Percentiles rank a stretch among this genome's conserved stretches.
phyloP scores from a whole-genome alignment of 2,888 invertebrate species.

The Galeopsomyia nigrocyanea region DNA sequence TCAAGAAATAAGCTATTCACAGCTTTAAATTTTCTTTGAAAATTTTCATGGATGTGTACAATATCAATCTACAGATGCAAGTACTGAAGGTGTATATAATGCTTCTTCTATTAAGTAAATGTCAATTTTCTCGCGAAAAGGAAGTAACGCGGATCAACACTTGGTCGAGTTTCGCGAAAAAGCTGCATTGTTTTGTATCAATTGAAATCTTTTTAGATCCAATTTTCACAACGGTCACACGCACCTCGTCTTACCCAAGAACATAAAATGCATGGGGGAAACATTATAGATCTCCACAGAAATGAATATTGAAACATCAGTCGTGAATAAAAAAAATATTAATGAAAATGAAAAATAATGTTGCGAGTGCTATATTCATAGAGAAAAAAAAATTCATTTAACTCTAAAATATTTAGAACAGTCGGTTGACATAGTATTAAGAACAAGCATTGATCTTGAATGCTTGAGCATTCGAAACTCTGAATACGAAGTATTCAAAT shows the following conservation, averaged over 20 bases:
- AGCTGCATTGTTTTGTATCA: neutral
- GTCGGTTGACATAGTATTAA: neutral
- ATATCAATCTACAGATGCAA: neutral
- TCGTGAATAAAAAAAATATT: neutral
- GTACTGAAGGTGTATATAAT: slow-evolving; percentile 31
- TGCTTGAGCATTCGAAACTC: neutral
- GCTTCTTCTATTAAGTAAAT: neutral
- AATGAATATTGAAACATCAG: no score
- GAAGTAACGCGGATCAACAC: slow-evolving; percentile 4
- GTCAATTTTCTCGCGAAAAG: slow-evolving; percentile 4
- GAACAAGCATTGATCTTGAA: slow-evolving; percentile 3
- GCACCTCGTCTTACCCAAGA: neutral
- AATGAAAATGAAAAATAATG: slow-evolving; percentile 8
- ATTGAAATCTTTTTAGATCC: neutral
- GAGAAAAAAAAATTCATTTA: slow-evolving; percentile 5
- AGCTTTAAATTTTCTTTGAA: slow-evolving; percentile 22
- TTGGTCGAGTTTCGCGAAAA: slow-evolving; percentile 4
- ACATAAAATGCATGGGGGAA: no score
- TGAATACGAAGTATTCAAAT: neutral
- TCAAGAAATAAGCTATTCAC: neutral
- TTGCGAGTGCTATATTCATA: neutral
- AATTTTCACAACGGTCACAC: slow-evolving; percentile 12
- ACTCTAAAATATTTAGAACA: slow-evolving; percentile 9
- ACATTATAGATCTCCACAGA: no score
- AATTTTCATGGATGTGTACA: slow-evolving; percentile 30